Conservation (phyloP, 2,113 vertebrate genomes). For the Clupea harengus region DNA sequence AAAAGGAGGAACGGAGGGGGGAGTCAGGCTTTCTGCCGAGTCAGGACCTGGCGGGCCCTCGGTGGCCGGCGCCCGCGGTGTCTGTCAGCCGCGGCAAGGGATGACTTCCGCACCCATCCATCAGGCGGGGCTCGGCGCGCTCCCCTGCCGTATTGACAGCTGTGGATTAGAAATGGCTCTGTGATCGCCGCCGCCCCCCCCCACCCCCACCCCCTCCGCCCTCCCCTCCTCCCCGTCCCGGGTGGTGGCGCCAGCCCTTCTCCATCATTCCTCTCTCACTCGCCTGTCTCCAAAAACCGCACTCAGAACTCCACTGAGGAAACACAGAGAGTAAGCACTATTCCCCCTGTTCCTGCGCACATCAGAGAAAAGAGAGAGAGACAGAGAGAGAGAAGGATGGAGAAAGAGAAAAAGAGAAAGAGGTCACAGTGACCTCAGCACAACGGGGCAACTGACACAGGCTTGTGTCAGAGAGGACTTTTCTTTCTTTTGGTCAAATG, state of each 20-base stretch:
- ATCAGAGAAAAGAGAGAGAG: background rate
- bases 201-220: background rate
- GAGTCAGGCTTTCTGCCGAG: slow-evolving; percentile 20
- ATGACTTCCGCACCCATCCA: slow-evolving; percentile 22
- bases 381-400: background rate
- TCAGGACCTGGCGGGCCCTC: slow-evolving; percentile 13
- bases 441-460: background rate
- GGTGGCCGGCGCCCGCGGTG: background rate
- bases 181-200: slow-evolving; percentile 17
- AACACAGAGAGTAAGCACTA: slow-evolving; percentile 44
- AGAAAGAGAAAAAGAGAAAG: slow-evolving; percentile 10
- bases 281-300: slow-evolving; percentile 38
- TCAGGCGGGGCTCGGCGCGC: slow-evolving; percentile 25
- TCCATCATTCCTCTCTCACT: slow-evolving; percentile 35
- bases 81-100: background rate
- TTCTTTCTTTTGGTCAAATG: background rate
- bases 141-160: slow-evolving; percentile 41
- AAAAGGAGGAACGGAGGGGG: background rate
- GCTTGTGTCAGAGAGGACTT: background rate
- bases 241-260: slow-evolving; percentile 34
- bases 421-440: slow-evolving; percentile 26
- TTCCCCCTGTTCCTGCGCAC: slow-evolving; percentile 17
- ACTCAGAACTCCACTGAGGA: slow-evolving; percentile 25
- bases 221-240: background rate
- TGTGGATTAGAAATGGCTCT: slow-evolving; percentile 45